Base-by-base conservation (phyloP, 2,888 invertebrate genomes). In the Hemaris fuciformis region DNA sequence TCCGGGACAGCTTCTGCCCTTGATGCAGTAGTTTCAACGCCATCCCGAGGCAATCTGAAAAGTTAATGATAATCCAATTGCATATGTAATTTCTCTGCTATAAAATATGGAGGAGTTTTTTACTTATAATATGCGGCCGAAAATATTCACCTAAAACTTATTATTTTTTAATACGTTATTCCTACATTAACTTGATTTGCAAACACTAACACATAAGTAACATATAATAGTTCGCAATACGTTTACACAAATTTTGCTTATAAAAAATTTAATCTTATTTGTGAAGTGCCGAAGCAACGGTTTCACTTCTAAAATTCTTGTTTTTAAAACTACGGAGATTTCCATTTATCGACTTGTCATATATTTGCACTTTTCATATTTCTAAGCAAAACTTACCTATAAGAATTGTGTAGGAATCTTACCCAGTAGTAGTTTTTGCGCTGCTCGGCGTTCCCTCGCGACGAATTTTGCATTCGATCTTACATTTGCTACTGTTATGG, bases 21-120 rank as follows among this genome's bases (percentile, higher is more conserved):
- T 80, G 77, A 6, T 80, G 78, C 1, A 88, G 69, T 56, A 83
- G 77, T 64, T 85, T 91, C 57, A 81, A 45, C 20, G 79, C 77
- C 81, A 81, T 82, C n/a, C 25, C 31, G 13, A 3, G 20, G 22
- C 13, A 4, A 18, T 31, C 46, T 46, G 25, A 23, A 25, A 23
- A 46, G n/a, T 25, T 25, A 25, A 3, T n/a, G 20, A 20, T 20
- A 20, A 8, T 2, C 13, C n/a, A 34, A 8, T 0, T 2, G 8
- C 7, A 13, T 8, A 13, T 13, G 34, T 34, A 34, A 34, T 34
- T 34, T 6, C 8, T 13, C 34, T 34, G 34, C 2, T 13, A 34
- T n/a, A 34, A 5, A n/a, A n/a, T n/a, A n/a, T n/a, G n/a, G n/a
- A n/a, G n/a, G n/a, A n/a, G n/a, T n/a, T n/a, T n/a, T n/a, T n/a